phyloP scores from a whole-genome alignment of 2,113 vertebrate genomes.

The Anseranas semipalmata region DNA sequence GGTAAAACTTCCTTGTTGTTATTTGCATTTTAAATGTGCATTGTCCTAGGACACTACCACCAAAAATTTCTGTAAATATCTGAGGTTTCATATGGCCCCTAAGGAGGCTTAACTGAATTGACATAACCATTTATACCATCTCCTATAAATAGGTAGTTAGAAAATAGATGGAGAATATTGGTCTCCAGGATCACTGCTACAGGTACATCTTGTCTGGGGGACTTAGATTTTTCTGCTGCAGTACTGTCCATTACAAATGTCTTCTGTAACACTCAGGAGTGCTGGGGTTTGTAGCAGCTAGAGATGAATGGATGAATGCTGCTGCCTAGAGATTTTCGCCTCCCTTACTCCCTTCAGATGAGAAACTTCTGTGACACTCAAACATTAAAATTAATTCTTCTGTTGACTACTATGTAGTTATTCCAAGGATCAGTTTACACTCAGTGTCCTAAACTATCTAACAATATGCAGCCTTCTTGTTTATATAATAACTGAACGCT shows the following conservation, averaged over 20 bases:
- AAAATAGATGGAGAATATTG: not conserved
- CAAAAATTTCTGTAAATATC: not conserved
- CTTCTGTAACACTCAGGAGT: not conserved
- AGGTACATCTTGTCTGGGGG: not conserved
- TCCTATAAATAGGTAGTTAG: not conserved
- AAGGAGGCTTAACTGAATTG: not conserved
- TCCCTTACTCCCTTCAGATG: not conserved
- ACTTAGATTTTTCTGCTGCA: not conserved
- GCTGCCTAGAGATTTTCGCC: not conserved
- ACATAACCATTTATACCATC: not conserved
- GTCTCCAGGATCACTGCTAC: not conserved
- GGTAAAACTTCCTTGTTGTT: not conserved
- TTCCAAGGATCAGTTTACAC: not conserved
- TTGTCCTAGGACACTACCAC: not conserved
- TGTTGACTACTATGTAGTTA: not conserved
- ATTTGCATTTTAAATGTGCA: not conserved
- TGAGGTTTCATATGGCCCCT: not conserved
- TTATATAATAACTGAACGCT: not conserved
- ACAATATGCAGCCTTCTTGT: not conserved
- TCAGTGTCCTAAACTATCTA: not conserved
- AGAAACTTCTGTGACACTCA: not conserved
- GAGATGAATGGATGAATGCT: not conserved
- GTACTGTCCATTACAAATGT: not conserved
- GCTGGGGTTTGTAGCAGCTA: not conserved
- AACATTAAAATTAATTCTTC: not conserved